Percentiles rank a stretch among this genome's conserved stretches.
These are phyloP conservation scores for Nowickia ferox DNA, from an alignment of 2,888 invertebrate genomes.

Conservation along the genomic window DNA sequence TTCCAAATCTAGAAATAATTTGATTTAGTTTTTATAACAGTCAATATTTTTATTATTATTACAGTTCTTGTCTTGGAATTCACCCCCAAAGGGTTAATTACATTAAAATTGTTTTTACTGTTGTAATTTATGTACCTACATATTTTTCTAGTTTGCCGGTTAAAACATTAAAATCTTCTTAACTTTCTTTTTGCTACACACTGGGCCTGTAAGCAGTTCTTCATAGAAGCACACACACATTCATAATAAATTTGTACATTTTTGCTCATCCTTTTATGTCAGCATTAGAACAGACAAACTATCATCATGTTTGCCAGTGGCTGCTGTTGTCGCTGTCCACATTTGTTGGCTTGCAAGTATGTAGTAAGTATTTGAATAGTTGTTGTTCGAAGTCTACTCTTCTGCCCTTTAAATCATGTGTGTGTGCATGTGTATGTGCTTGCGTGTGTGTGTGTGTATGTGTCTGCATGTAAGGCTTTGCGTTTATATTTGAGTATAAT, in stretches of 20 bases:
- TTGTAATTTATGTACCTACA: conserved; percentile 76
- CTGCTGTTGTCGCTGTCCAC: conserved; percentile 45
- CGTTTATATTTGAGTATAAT: conserved; percentile 60
- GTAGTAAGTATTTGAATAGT: conserved; percentile 26
- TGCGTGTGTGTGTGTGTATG: conserved; percentile 13
- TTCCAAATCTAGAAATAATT: no score
- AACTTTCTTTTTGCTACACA: conserved; percentile 15
- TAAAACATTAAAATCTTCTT: conserved; percentile 76
- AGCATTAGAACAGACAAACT: conserved; percentile 34
- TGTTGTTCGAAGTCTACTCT: conserved; percentile 40
- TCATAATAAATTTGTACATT: conserved; percentile 35
- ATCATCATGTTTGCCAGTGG: conserved; percentile 23
- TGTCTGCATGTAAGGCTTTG: conserved; percentile 2
- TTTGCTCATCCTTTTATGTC: conserved; percentile 17
- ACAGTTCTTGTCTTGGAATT: not conserved
- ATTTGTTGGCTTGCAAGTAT: conserved; percentile 40
- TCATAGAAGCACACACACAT: conserved; percentile 50
- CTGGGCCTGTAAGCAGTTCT: conserved; percentile 48
- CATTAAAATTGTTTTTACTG: conserved; percentile 69
- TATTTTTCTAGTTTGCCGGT: conserved; percentile 76
- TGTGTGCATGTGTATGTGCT: not conserved
- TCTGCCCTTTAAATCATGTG: conserved; percentile 29
- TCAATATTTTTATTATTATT: not conserved
- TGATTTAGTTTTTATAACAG: no score
- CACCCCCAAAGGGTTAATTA: conserved; percentile 35